Base-by-base conservation (phyloP, 2,113 vertebrate genomes). In the Rattus rattus region DNA sequence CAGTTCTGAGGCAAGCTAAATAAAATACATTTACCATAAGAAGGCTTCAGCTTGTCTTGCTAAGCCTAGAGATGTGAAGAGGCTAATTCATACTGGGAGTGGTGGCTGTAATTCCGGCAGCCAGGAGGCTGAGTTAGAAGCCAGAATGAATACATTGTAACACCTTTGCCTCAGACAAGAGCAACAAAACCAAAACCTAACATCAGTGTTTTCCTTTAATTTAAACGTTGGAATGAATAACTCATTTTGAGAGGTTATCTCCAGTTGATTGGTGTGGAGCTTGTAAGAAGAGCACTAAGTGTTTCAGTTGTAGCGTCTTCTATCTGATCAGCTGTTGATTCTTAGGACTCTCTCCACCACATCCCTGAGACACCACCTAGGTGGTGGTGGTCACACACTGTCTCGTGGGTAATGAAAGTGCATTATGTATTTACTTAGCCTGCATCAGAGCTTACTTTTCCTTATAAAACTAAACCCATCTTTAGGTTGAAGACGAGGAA, bases 1-100 rank as follows among this genome's bases (percentile, higher is more conserved):
- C 52, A 56, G 90, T 96, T 97, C 97, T 96, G 95, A 49, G 94
- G 94, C 96, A 98, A 97, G 96, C 95, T 70, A 96, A 96, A 96
- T 88, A 75, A 95, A 97, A 97, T 85, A 83, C 56, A 59, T 87
- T 85, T 69, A 90, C 69, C 12, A 28, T 8, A 77, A 19, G 49
- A 20, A 4, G 72, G 59, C 61, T 92, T 92, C 80, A 43, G 2
- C 1, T 84, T 33, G 90, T 47, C 87, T 36, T 92, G 8, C 26
- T 81, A 16, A 39, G 47, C 26, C 76, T 88, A 36, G 30, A 81
- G 65, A 92, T 36, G 33, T 72, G 20, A 85, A 39, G 30, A 92
- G 17, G 84, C 17, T 28, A 81, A 59, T 43, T 92, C 17, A 47
- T 28, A 13, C 26, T 39, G 36, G 67, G 22, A 56, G 22, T 28